Conservation (phyloP, 2,113 vertebrate genomes). For the Phoxinus phoxinus region DNA sequence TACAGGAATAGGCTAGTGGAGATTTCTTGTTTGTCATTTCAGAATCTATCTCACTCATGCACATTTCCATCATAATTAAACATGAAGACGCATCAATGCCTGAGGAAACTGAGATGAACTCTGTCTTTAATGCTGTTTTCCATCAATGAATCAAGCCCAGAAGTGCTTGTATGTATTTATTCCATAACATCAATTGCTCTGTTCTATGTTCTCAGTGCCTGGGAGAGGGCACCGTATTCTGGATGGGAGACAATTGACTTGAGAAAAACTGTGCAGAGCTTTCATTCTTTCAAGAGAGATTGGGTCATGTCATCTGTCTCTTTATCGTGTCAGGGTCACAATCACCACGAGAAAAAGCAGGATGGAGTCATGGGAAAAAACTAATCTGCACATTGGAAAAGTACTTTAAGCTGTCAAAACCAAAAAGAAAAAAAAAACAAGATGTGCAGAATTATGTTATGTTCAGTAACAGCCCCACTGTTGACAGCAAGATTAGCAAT, state of each 20-base stretch:
- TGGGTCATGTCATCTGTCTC: not conserved
- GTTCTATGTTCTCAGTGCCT: not conserved
- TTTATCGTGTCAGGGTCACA: constrained; percentile 6
- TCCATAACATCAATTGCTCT: constrained; percentile 32
- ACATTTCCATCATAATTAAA: constrained; percentile 25
- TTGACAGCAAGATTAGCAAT: not conserved
- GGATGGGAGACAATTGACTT: not conserved
- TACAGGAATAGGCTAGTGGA: not conserved
- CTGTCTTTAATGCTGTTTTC: constrained; percentile 55
- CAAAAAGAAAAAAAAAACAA: not conserved
- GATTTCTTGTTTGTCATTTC: constrained; percentile 1
- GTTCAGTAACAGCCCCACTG: not conserved
- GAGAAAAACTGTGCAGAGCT: not conserved
- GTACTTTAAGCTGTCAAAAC: not conserved
- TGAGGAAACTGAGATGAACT: constrained; percentile 35
- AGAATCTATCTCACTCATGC: not conserved
- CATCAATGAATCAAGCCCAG: constrained; percentile 38
- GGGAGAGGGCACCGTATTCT: not conserved
- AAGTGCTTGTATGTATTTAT: constrained; percentile 44
- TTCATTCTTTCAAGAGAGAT: not conserved
- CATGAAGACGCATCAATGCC: constrained; percentile 8
- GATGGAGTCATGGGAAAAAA: constrained; percentile 27
- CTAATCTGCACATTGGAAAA: constrained; percentile 15
- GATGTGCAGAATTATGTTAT: constrained; percentile 11
- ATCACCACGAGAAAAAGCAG: not conserved